Percentiles rank a stretch among this genome's conserved stretches.
Conservation (phyloP, 2,797 vertebrate genomes). For the Siniperca obscura region DNA sequence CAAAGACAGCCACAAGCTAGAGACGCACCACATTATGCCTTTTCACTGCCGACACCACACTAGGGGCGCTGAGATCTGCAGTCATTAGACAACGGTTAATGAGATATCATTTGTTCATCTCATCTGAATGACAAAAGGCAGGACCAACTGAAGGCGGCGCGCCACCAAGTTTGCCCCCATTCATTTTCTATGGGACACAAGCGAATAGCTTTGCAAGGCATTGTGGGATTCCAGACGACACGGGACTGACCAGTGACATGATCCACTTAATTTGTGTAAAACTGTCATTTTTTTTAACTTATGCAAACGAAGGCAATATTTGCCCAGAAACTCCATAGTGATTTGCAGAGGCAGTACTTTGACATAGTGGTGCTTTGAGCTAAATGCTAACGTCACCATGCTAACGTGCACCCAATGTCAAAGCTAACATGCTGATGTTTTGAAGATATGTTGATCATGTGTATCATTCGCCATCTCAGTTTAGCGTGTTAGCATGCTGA, state of each 20-base stretch:
- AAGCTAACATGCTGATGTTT: not conserved
- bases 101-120: conserved; percentile 11
- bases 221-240: not conserved
- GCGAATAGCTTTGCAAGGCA: not conserved
- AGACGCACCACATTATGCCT: not conserved
- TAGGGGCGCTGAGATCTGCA: not conserved
- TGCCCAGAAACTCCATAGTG: not conserved
- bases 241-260: not conserved
- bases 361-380: not conserved
- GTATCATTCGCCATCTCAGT: not conserved
- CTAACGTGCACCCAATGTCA: not conserved
- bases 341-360: too few species aligned
- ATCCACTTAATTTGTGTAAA: not conserved
- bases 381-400: not conserved
- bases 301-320: not conserved
- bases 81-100: not conserved
- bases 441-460: not conserved
- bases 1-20: conserved; percentile 14
- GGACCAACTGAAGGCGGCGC: too few species aligned
- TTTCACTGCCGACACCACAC: not conserved
- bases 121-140: not conserved
- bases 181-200: not conserved
- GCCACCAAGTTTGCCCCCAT: not conserved
- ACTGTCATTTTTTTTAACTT: not conserved
- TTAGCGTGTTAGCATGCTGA: not conserved